Percentiles rank a stretch among this genome's conserved stretches.
phyloP scores from a whole-genome alignment of 2,888 invertebrate species.

The Pyrrhosoma nymphula region DNA sequence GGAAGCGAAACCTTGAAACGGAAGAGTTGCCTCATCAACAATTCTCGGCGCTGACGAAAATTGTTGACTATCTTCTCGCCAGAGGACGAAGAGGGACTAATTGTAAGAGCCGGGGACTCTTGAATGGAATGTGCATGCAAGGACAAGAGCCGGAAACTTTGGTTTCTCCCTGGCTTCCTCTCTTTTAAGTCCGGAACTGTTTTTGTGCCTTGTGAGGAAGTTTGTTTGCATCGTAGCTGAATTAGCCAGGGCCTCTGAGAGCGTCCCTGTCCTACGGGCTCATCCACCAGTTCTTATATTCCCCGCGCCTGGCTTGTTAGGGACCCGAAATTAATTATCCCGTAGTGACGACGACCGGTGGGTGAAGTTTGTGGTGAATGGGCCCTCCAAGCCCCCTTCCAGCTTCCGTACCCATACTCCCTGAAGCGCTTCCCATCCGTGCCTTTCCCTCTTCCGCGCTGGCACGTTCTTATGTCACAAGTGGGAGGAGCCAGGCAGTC shows the following conservation, averaged over 20 bases:
- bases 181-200: constrained; percentile 28
- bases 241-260: constrained; percentile 28
- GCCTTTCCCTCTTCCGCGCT: not conserved
- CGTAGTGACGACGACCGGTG: not conserved
- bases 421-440: not conserved
- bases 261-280: not conserved
- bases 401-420: not conserved
- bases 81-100: not conserved
- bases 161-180: constrained; percentile 10
- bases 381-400: not conserved
- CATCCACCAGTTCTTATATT: not conserved
- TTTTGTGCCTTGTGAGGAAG: constrained; percentile 33
- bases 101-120: not conserved
- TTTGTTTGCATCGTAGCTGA: constrained; percentile 37
- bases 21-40: constrained; percentile 41
- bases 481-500: not conserved
- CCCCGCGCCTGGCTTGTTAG: constrained; percentile 21
- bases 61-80: constrained; percentile 4
- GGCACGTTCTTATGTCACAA: not conserved
- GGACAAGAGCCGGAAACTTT: constrained; percentile 7
- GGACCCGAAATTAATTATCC: constrained; percentile 41
- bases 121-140: constrained; percentile 22
- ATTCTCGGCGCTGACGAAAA: constrained; percentile 13
- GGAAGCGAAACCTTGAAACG: constrained; percentile 7
- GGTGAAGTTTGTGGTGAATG: constrained; percentile 24